Evolutionary conservation across 1,140 invertebrate species (phyloP).

Genomic region (Plectrocnemia conspersa): DNA sequence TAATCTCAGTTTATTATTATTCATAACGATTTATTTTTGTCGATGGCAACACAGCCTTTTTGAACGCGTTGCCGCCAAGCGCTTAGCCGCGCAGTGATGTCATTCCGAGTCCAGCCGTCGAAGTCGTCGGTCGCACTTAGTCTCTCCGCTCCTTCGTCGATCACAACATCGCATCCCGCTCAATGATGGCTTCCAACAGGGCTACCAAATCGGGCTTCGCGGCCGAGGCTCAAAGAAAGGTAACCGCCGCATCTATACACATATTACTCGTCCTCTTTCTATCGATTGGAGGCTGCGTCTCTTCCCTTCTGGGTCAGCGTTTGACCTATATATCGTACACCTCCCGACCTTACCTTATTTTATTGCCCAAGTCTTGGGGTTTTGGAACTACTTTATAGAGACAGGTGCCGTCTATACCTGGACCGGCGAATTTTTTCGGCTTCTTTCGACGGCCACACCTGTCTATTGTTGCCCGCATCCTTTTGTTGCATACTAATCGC

Average conservation of each 20-base stretch:
- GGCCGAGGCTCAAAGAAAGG: slow-evolving; percentile 88
- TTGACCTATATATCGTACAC: slow-evolving; percentile 22
- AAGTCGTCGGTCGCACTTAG: slow-evolving; percentile 1
- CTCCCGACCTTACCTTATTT: no score
- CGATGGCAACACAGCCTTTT: no score
- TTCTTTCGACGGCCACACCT: no score
- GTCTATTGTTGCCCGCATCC: no score
- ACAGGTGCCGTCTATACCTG: no score
- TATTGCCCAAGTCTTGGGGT: no score
- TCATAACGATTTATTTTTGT: no score
- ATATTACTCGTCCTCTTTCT: slow-evolving; percentile 3
- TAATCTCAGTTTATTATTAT: no score
- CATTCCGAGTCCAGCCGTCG: slow-evolving; percentile 3
- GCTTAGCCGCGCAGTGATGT: slow-evolving; percentile 6
- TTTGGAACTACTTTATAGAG: no score
- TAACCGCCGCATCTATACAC: slow-evolving; percentile 39
- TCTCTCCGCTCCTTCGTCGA: not conserved
- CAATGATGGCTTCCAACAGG: slow-evolving; percentile 75
- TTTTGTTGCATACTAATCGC: no score
- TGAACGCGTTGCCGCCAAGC: not conserved
- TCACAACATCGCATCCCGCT: not conserved
- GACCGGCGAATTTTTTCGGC: no score
- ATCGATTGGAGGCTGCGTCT: slow-evolving; percentile 1
- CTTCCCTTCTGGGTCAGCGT: slow-evolving; percentile 13
- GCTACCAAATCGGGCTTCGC: slow-evolving; percentile 92